Evolutionary conservation across 92 coral and sea anemone genomes (phyloP).

Genomic region (Bergia puertoricense): DNA sequence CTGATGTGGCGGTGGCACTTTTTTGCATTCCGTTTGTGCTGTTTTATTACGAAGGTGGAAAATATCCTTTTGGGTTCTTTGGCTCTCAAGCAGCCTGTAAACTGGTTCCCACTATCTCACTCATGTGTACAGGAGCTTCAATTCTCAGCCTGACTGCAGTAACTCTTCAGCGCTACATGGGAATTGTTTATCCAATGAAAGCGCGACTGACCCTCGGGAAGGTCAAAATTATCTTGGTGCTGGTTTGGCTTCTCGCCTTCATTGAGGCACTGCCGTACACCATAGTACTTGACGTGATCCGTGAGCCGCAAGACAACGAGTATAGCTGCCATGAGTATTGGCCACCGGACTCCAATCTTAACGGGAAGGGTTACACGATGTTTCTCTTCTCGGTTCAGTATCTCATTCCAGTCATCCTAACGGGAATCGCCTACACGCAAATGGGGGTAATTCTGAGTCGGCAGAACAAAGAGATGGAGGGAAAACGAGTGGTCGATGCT

Average conservation of each 20-base stretch:
- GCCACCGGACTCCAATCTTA: slow-evolving; percentile 44
- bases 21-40: slow-evolving; percentile 76
- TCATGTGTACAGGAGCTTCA: slow-evolving; percentile 84
- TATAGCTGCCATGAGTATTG: slow-evolving; percentile 83
- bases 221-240: slow-evolving; percentile 72
- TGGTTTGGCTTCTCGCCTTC: slow-evolving; percentile 82
- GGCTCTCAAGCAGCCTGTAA: slow-evolving; percentile 90
- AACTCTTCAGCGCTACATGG: slow-evolving; percentile 84
- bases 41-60: slow-evolving; percentile 83
- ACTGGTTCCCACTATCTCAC: slow-evolving; percentile 74
- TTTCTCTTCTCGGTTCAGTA: slow-evolving; percentile 78
- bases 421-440: slow-evolving; percentile 75
- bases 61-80: slow-evolving; percentile 87
- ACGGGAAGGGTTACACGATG: slow-evolving; percentile 75
- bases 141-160: slow-evolving; percentile 76
- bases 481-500: slow-evolving; percentile 60
- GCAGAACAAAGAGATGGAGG: slow-evolving; percentile 71
- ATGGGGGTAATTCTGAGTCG: slow-evolving; percentile 79
- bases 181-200: slow-evolving; percentile 87
- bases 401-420: slow-evolving; percentile 70
- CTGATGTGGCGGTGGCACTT: slow-evolving; percentile 80
- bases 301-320: slow-evolving; percentile 60
- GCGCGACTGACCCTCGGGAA: slow-evolving; percentile 74
- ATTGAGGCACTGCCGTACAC: slow-evolving; percentile 71
- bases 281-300: slow-evolving; percentile 67